Conservation (phyloP, 64 coral and sea anemone genomes). For the Porites lutea region DNA sequence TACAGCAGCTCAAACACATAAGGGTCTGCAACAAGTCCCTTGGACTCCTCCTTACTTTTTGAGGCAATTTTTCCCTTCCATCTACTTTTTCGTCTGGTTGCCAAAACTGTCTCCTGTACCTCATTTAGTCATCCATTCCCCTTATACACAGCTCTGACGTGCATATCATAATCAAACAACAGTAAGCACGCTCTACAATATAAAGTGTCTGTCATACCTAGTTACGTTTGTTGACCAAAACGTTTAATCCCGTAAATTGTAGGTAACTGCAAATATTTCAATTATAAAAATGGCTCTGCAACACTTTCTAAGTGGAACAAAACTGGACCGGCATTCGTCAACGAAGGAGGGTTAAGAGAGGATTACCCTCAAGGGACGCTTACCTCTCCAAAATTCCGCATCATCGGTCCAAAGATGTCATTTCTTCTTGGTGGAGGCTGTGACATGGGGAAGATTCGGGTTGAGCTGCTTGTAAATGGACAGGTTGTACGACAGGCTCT, state of each 20-base stretch:
- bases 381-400: slow-evolving; percentile 61
- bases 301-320: slow-evolving; percentile 41
- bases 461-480: slow-evolving; percentile 50
- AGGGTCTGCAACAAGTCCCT: too few species aligned
- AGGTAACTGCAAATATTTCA: slow-evolving; percentile 19
- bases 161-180: too few species aligned
- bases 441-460: background rate
- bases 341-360: slow-evolving; percentile 17
- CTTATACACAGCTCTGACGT: too few species aligned
- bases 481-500: background rate
- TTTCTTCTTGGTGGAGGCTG: slow-evolving; percentile 66
- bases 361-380: slow-evolving; percentile 58
- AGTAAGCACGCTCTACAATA: too few species aligned
- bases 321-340: slow-evolving; percentile 54
- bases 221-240: background rate
- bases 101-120: too few species aligned
- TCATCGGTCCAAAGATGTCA: slow-evolving; percentile 44
- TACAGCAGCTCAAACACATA: too few species aligned
- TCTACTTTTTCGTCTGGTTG: too few species aligned
- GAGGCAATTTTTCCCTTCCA: too few species aligned
- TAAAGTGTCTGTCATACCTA: too few species aligned
- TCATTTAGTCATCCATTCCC: too few species aligned
- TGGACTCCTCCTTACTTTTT: too few species aligned
- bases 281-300: slow-evolving; percentile 37
- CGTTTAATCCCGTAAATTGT: background rate